Percentiles rank a stretch among this genome's conserved stretches.
Evolutionary conservation across 2,888 invertebrate genomes (phyloP).

Genomic region (Abscondita cerata): DNA sequence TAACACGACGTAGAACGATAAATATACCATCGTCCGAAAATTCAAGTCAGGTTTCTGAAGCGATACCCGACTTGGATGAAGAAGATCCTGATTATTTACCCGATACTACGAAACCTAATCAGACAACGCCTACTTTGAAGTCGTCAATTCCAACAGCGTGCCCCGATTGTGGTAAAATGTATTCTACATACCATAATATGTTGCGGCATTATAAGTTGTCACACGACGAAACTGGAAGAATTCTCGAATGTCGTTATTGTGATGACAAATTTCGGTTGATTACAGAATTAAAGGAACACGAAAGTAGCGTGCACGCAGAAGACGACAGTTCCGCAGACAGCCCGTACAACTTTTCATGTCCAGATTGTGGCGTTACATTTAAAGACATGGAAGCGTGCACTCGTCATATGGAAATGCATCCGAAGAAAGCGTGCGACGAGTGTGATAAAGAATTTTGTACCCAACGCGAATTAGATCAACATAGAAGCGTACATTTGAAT

Average conservation of each 20-base stretch:
- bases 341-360: conserved; percentile 66
- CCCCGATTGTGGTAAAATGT: conserved; percentile 64
- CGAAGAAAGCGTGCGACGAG: conserved; percentile 64
- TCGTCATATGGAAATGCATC: conserved; percentile 65
- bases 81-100: conserved; percentile 21
- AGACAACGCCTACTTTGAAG: conserved; percentile 16
- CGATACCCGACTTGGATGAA: conserved; percentile 2
- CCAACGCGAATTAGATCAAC: conserved; percentile 68
- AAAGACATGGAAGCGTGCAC: conserved; percentile 66
- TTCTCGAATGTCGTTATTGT: conserved; percentile 67
- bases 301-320: conserved; percentile 56
- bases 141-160: conserved; percentile 51
- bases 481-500: conserved; percentile 70
- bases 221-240: conserved; percentile 61
- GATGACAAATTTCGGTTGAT: conserved; percentile 65
- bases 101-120: conserved; percentile 3
- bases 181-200: conserved; percentile 64
- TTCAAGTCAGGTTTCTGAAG: conserved; percentile 1
- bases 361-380: conserved; percentile 67
- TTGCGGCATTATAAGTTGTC: conserved; percentile 63
- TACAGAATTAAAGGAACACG: conserved; percentile 65
- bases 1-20: conserved; percentile 12
- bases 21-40: conserved; percentile 9
- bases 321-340: neutral
- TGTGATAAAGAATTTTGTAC: conserved; percentile 69